Base-by-base conservation (phyloP, 2,113 vertebrate species). In the Erythrocercus mccallii region DNA sequence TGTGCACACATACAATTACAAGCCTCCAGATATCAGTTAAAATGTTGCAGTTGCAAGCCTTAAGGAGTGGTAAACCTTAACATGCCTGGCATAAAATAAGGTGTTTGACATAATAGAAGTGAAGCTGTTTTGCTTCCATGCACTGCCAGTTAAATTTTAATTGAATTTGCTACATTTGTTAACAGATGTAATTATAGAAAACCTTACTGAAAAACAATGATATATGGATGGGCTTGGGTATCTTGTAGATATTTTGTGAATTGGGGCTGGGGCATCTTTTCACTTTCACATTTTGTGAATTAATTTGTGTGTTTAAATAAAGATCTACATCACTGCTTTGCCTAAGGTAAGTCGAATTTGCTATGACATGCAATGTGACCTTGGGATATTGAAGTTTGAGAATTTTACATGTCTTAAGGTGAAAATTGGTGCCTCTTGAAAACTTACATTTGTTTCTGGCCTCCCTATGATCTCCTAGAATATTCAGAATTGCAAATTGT, bases 1-100 rank as follows among this genome's bases (percentile, higher is more conserved):
- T 98, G 98, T 98, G 97, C 97, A 97, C 97, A 98, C 97, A 98
- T 90, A 93, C 98, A 99, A 99, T 99, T 99, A 98, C 97, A 97
- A 98, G 97, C 98, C 98, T 98, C 98, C 97, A 98, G 98, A 98
- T 98, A 98, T 98, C 98, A 94, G 94, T 98, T 98, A 97, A 97
- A 98, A 97, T 97, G 97, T 98, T 99, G 97, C 97, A 97, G 97
- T 98, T 98, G 97, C 97, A 98, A 95, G 97, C 98, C 98, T 98
- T 97, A 96, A 98, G 98, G 98, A 98, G 97, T 98, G 98, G 96
- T 97, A 98, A 98, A 98, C 98, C 98, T 98, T 98, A 98, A 98
- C 98, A 98, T 98, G 96, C 96, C 53, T 97, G 97, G 98, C 98
- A 98, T 98, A 98, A 98, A 98, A 98, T 98, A 97, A 98, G 98